A percentile compares a stretch with the other conserved stretches of the same genome.
These are phyloP conservation scores for Heliopora coerulea DNA, from an alignment of 92 coral and sea anemone genomes.

Conservation along the genomic window DNA sequence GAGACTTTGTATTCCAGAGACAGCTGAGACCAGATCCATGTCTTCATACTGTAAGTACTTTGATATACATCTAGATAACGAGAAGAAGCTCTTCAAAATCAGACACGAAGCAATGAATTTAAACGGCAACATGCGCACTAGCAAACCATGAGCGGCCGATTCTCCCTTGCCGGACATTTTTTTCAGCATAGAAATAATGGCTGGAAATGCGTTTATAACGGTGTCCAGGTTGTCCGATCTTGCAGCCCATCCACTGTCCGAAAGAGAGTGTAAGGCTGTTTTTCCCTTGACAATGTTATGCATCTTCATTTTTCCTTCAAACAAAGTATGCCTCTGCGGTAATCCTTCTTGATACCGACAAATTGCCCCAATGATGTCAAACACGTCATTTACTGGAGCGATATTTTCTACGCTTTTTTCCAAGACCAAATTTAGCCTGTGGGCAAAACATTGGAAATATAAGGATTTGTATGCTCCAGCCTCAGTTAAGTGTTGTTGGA, in stretches of 20 bases:
- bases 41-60: slow-evolving; percentile 30
- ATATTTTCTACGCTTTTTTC: slow-evolving; percentile 34
- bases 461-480: slow-evolving; percentile 25
- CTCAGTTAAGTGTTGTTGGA: slow-evolving; percentile 32
- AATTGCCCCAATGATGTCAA: slow-evolving; percentile 12
- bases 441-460: slow-evolving; percentile 42
- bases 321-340: slow-evolving; percentile 10
- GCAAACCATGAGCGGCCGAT: neutral
- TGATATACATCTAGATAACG: slow-evolving; percentile 10
- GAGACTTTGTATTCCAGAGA: slow-evolving; percentile 10
- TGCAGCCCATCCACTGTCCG: slow-evolving; percentile 41
- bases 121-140: slow-evolving; percentile 5
- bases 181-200: slow-evolving; percentile 9
- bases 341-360: slow-evolving; percentile 1
- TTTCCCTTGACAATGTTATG: slow-evolving; percentile 35
- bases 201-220: slow-evolving; percentile 29
- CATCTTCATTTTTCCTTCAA: slow-evolving; percentile 12
- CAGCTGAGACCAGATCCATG: slow-evolving; percentile 19
- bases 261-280: slow-evolving; percentile 31
- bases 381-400: slow-evolving; percentile 24
- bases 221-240: slow-evolving; percentile 32
- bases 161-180: no score
- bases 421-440: slow-evolving; percentile 34
- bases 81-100: slow-evolving; percentile 12
- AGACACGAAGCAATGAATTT: slow-evolving; percentile 10